Evolutionary conservation across 2,888 invertebrate genomes (phyloP), one percentile per base, ranked within the genome.

Genomic region (Cosmorhoe ocellata): DNA sequence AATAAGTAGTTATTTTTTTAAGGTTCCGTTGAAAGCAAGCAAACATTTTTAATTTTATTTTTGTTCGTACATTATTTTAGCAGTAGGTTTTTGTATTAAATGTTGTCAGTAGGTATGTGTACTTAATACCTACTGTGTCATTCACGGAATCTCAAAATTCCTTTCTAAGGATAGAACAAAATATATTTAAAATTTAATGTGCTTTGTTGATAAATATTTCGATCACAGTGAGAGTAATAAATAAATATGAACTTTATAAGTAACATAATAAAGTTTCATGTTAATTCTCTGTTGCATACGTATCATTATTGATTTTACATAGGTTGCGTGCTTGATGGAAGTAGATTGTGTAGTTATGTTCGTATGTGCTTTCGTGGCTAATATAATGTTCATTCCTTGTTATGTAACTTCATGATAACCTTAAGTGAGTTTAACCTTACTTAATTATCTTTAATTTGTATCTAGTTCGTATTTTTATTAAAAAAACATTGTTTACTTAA

Each of bases 291-390:
- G 28, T 49, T 45, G 48, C 49, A 51, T 47, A 49, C 43, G 56
- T 54, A 58, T 52, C 42, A 41, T 49, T 56, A 61, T 61, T 53
- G 61, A 59, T 58, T 57, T 59, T 52, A 47, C 50, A 52, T 58
- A 14, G 41, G 55, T 59, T 51, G 61, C 59, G 61, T 61, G 61
- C 61, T 57, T 30, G 36, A 48, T 48, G 44, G 37, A 50, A 33
- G 54, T 58, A 52, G 39, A 52, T 58, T 42, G 22, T 43, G 32
- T 43, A 44, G 33, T 14, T 31, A 52, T 39, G 40, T 48, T 44
- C 28, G 39, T 52, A 33, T 51, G 57, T 59, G 61, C 56, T 50
- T 56, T 55, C 48, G 49, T 61, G 46, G 26, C 47, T 51, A 56
- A 44, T 33, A 49, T 40, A 41, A 45, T 53, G 51, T 54, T 51